phyloP scores from a whole-genome alignment of 1,140 invertebrate species.

The Trachelipus rathkii region DNA sequence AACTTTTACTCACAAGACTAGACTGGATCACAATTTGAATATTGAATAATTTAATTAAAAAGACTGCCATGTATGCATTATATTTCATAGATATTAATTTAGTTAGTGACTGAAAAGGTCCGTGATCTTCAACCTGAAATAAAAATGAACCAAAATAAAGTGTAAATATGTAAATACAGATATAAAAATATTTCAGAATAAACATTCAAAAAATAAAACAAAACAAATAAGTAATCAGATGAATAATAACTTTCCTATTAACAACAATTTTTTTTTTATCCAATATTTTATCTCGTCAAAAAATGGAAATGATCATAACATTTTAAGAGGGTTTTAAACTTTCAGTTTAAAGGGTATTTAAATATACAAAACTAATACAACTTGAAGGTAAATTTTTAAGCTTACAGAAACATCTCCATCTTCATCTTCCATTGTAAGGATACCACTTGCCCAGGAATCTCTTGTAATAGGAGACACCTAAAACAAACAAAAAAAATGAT shows the following conservation, averaged over 20 bases:
- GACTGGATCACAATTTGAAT: conserved; percentile 80
- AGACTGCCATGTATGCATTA: conserved; percentile 78
- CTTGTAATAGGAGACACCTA: neutral
- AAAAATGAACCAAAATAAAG: conserved; percentile 47
- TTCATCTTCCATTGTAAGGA: neutral
- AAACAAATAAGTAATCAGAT: neutral
- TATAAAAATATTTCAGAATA: too few relatives aligned
- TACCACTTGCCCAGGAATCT: neutral
- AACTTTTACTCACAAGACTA: conserved; percentile 58
- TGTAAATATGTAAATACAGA: neutral
- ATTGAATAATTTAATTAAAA: conserved; percentile 82
- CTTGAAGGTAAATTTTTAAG: too few relatives aligned
- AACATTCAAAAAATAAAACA: neutral
- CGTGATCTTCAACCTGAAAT: conserved; percentile 68
- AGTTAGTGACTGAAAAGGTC: conserved; percentile 70
- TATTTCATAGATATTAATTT: conserved; percentile 60
- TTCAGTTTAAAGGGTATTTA: too few relatives aligned
- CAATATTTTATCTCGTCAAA: too few relatives aligned
- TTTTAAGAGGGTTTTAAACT: too few relatives aligned
- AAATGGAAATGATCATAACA: too few relatives aligned
- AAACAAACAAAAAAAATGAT: conserved; percentile 10
- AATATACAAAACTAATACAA: too few relatives aligned
- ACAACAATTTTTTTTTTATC: too few relatives aligned
- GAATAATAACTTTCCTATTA: neutral
- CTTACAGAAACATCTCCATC: neutral